A percentile compares a stretch with the other conserved stretches of the same genome.
Conservation (phyloP, 2,888 invertebrate species). For the Hemaris fuciformis region DNA sequence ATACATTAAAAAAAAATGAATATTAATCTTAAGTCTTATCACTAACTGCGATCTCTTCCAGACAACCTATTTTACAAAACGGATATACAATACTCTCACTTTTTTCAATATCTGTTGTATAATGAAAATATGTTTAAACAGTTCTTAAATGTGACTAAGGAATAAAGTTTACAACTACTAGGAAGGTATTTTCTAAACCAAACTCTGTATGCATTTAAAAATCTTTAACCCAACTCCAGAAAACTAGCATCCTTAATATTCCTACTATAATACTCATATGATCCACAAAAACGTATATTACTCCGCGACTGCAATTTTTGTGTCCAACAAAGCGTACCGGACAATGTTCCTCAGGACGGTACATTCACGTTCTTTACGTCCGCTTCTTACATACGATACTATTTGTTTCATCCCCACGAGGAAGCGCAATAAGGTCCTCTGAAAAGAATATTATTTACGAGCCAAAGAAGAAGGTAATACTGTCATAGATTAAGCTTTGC, state of each 20-base stretch:
- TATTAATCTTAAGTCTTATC: too few species aligned
- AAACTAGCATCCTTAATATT: not conserved
- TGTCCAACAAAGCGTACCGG: slow-evolving; percentile 57
- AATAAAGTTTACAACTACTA: not conserved
- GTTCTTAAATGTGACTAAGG: too few species aligned
- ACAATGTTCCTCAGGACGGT: slow-evolving; percentile 60
- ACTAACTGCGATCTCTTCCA: too few species aligned
- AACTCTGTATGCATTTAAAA: not conserved
- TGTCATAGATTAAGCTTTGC: slow-evolving; percentile 13
- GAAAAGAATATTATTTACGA: slow-evolving; percentile 80
- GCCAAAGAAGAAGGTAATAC: slow-evolving; percentile 25
- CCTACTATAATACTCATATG: slow-evolving; percentile 1
- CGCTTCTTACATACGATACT: slow-evolving; percentile 52
- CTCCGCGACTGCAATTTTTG: slow-evolving; percentile 44
- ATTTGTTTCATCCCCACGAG: slow-evolving; percentile 63
- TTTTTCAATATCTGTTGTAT: too few species aligned
- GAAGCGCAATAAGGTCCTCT: slow-evolving; percentile 66
- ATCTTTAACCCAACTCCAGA: not conserved
- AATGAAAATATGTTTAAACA: too few species aligned
- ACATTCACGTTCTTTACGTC: slow-evolving; percentile 53
- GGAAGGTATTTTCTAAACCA: not conserved
- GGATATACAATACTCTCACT: too few species aligned
- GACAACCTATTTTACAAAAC: too few species aligned
- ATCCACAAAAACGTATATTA: slow-evolving; percentile 19
- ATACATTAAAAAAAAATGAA: too few species aligned